Evolutionary conservation across 1,140 invertebrate genomes (phyloP), one percentile per base, ranked within the genome.

Genomic region (Drosophila guanche): DNA sequence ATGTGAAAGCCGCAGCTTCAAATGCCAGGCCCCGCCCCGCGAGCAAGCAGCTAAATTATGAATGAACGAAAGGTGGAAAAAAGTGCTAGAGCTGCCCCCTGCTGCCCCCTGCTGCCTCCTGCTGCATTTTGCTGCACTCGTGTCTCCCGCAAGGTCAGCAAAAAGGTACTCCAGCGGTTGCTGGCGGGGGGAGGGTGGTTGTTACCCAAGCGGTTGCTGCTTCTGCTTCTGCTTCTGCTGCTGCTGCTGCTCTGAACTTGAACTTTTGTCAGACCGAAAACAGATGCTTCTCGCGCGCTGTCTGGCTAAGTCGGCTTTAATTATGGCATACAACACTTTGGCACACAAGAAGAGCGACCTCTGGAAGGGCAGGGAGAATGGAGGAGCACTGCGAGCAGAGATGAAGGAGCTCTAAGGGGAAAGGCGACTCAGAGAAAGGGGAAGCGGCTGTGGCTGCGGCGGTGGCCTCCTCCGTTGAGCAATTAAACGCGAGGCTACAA

Each of bases 291-390:
- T 37, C 33, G 33, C 33, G 33, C 62, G 65, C 33, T 68, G 65
- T 68, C 65, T 67, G 62, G 33, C 65, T 67, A 68, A 68, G 65
- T 68, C 65, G 65, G 65, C 65, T 68, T 68, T 68, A 68, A 68
- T 68, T 68, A 68, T 68, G 65, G 65, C 50, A 68, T 42, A 68
- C 62, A 67, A 55, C 65, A 68, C 62, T 67, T 56, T 62, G 57
- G 33, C 33, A 12, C 61, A 48, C 60, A 37, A 12, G 33, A 12
- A 37, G 33, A 12, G 29, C 56, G 33, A 12, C 42, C 56, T 22
- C 23, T 37, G 41, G 25, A 22, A 43, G 52, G 0, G n/a, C 4
- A 6, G 6, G 22, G 23, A 0, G 57, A 12, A 10, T 10, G 12
- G 3, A 4, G 33, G 3, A 37, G 33, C 29, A 10, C 8, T 2